Evolutionary conservation across 1,140 invertebrate genomes (phyloP), one percentile per base, ranked within the genome.

Genomic region (Trichonephila clavata): DNA sequence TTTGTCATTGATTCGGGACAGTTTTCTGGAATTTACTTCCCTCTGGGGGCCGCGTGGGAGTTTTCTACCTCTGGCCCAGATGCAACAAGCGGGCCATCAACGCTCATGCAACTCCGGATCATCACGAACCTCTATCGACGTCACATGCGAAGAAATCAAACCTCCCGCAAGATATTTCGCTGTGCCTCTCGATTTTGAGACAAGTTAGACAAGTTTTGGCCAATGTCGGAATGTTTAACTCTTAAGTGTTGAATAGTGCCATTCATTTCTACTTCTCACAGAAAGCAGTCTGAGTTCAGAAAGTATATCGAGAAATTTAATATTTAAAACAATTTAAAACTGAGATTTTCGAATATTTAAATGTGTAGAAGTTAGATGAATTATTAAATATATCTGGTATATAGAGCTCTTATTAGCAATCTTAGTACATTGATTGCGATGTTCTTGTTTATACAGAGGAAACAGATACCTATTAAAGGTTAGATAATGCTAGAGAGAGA

Each of bases 1-100:
- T 86, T 88, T 88, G 86, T 88, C 86, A 68, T 86, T 86, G 59
- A 86, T 86, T 71, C 61, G 21, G 86, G 63, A 68, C 61, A 65
- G 86, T 88, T 88, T 88, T 65, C 63, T 24, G 24, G 63, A 88
- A 32, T 71, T 68, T 32, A 27, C 59, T 61, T 60, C 57, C 59
- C 24, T 63, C 84, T 61, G 57, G 59, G 59, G 59, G n/a, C n/a
- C 61, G 43, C 81, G 81, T 84, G 81, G 24, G 81, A 84, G 81
- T 86, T 86, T 83, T 43, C 39, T 21, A 43, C 16, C 43, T 16
- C 39, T 83, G 18, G 27, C 57, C 57, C 84, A 86, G 57, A 24
- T 86, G 84, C 84, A 60, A 32, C 84, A 61, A 24, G 84, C 57
- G 84, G 59, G 84, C 57, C 84, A 86, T 86, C 84, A 86, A 61